Percentiles rank a stretch among this genome's conserved stretches.
phyloP scores from a whole-genome alignment of 2,797 vertebrate genomes.

The Lepilemur ruficaudatus region DNA sequence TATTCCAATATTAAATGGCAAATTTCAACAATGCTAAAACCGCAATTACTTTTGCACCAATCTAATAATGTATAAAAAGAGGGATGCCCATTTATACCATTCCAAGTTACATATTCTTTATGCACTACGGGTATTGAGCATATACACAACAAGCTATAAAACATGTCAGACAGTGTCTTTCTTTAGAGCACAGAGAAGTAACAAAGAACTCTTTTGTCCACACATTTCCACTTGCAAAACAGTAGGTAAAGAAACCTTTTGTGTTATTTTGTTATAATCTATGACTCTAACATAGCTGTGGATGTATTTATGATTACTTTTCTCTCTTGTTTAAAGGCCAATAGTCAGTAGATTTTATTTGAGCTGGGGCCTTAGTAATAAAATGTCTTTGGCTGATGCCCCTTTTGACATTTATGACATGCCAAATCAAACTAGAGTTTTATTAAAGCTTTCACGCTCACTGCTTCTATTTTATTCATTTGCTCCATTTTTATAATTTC shows the following conservation, averaged over 20 bases:
- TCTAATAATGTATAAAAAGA: neutral
- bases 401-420: conserved; percentile 80
- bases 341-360: conserved; percentile 66
- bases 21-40: too few species aligned
- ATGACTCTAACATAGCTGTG: neutral
- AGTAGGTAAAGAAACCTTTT: neutral
- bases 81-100: neutral
- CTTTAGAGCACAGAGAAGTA: neutral
- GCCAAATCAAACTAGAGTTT: conserved; percentile 70
- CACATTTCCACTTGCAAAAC: neutral
- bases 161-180: neutral
- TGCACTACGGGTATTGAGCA: neutral
- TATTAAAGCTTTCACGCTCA: conserved; percentile 70
- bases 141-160: neutral
- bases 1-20: too few species aligned
- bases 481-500: conserved; percentile 55
- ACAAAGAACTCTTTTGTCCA: neutral
- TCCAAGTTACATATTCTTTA: neutral
- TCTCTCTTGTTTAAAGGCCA: conserved; percentile 46
- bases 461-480: conserved; percentile 57
- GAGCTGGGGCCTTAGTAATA: conserved; percentile 68
- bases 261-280: conserved; percentile 15
- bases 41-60: too few species aligned
- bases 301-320: conserved; percentile 38
- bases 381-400: conserved; percentile 54